Evolutionary conservation across 35 echinoderm and acorn worm genomes (phyloP).

Genomic region (Holothuria glaberrima): DNA sequence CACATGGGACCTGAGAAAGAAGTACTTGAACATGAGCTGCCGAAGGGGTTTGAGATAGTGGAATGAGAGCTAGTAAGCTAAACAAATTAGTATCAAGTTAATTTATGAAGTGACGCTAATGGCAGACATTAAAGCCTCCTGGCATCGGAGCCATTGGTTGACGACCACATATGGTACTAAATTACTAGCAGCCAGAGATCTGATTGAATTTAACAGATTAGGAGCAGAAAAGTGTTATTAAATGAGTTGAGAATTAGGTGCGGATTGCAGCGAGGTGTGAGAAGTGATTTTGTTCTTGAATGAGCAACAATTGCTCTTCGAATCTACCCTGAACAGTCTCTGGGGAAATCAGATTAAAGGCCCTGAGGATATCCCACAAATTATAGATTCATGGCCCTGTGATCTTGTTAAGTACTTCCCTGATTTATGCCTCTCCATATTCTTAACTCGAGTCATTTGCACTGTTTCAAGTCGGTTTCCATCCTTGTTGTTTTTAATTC

Average conservation of each 20-base stretch:
- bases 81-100: slow-evolving; percentile 57
- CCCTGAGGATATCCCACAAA: slow-evolving; percentile 44
- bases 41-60: slow-evolving; percentile 10
- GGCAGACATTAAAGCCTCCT: neutral
- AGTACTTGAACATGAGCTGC: neutral
- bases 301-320: slow-evolving; percentile 52
- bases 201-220: slow-evolving; percentile 57
- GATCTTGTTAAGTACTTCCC: slow-evolving; percentile 53
- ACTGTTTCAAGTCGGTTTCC: no score
- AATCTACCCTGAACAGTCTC: slow-evolving; percentile 29
- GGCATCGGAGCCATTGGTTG: slow-evolving; percentile 8
- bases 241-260: slow-evolving; percentile 53
- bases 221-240: slow-evolving; percentile 50
- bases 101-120: slow-evolving; percentile 49
- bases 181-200: slow-evolving; percentile 28
- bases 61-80: slow-evolving; percentile 10
- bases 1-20: no score
- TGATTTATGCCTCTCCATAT: slow-evolving; percentile 25
- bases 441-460: neutral
- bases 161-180: slow-evolving; percentile 50
- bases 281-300: slow-evolving; percentile 53
- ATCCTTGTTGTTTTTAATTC: no score
- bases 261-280: slow-evolving; percentile 44
- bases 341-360: slow-evolving; percentile 51
- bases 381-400: slow-evolving; percentile 52